These are phyloP conservation scores for Dinomys branickii DNA, from an alignment of 2,113 vertebrate genomes.

Conservation along the genomic window DNA sequence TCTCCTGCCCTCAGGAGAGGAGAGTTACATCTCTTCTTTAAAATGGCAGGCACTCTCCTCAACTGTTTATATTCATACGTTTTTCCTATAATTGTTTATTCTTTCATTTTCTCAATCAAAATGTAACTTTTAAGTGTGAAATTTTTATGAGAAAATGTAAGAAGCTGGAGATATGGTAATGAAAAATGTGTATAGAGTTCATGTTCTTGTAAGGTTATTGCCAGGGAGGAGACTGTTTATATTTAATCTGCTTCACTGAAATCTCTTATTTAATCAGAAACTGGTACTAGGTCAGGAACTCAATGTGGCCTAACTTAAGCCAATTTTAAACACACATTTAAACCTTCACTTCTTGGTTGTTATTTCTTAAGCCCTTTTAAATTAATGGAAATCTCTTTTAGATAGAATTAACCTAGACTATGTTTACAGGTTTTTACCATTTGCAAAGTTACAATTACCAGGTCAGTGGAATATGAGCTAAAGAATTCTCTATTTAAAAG, in stretches of 20 bases:
- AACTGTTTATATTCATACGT: background rate
- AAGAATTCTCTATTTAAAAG: conserved; percentile 30
- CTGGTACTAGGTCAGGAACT: conserved; percentile 69
- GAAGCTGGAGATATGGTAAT: conserved; percentile 16
- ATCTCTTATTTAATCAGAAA: conserved; percentile 67
- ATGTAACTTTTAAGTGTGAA: conserved; percentile 21
- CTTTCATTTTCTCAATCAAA: conserved; percentile 49
- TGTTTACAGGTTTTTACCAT: conserved; percentile 54
- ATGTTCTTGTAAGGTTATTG: conserved; percentile 33
- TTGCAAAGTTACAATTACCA: conserved; percentile 57
- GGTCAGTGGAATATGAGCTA: conserved; percentile 28
- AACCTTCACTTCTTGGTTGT: conserved; percentile 63
- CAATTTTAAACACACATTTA: conserved; percentile 60
- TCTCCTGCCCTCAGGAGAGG: background rate
- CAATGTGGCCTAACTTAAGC: conserved; percentile 61
- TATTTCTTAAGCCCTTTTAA: conserved; percentile 61
- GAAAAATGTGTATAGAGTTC: conserved; percentile 3
- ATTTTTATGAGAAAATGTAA: background rate
- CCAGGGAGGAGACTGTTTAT: background rate
- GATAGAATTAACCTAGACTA: conserved; percentile 44
- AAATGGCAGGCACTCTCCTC: background rate
- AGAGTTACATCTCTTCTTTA: background rate
- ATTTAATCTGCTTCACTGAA: background rate
- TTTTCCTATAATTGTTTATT: background rate
- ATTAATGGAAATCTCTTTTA: conserved; percentile 68